Evolutionary conservation across 1,140 invertebrate genomes (phyloP).

Genomic region (Drosophila rhopaloa): DNA sequence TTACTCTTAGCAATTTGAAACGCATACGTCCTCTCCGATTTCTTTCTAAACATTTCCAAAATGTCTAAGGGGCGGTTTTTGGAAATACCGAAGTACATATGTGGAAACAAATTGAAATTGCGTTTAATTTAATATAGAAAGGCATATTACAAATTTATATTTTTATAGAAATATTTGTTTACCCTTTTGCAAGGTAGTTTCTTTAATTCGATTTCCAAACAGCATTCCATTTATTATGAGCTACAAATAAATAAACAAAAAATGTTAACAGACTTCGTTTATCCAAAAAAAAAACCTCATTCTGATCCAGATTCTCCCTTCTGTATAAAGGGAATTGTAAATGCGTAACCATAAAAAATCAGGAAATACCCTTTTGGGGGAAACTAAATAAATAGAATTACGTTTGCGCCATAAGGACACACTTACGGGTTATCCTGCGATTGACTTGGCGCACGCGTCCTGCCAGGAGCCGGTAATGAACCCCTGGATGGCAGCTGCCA

Average conservation of each 20-base stretch:
- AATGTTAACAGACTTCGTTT: slow-evolving; percentile 64
- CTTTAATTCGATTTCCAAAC: slow-evolving; percentile 10
- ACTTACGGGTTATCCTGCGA: slow-evolving; percentile 54
- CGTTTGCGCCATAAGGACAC: slow-evolving; percentile 49
- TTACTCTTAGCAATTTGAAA: slow-evolving; percentile 73
- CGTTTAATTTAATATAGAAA: not conserved
- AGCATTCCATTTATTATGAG: slow-evolving; percentile 10
- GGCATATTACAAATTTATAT: too few relatives aligned
- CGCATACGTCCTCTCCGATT: slow-evolving; percentile 29
- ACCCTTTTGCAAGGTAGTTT: slow-evolving; percentile 1
- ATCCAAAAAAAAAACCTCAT: not conserved
- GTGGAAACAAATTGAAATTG: not conserved
- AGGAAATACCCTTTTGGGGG: slow-evolving; percentile 16
- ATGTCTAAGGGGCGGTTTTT: not conserved
- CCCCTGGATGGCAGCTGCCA: slow-evolving; percentile 59
- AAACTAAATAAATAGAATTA: slow-evolving; percentile 70
- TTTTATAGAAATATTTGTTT: slow-evolving; percentile 1
- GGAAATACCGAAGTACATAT: not conserved
- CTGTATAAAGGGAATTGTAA: slow-evolving; percentile 12
- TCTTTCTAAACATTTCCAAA: slow-evolving; percentile 14
- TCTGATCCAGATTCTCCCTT: slow-evolving; percentile 24
- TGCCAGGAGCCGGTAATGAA: slow-evolving; percentile 38
- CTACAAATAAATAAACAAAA: slow-evolving; percentile 45
- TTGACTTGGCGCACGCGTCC: slow-evolving; percentile 64
- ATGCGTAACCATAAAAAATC: slow-evolving; percentile 34